These are phyloP conservation scores for Apogon talboti DNA, from an alignment of 2,797 vertebrate species.

Conservation along the genomic window DNA sequence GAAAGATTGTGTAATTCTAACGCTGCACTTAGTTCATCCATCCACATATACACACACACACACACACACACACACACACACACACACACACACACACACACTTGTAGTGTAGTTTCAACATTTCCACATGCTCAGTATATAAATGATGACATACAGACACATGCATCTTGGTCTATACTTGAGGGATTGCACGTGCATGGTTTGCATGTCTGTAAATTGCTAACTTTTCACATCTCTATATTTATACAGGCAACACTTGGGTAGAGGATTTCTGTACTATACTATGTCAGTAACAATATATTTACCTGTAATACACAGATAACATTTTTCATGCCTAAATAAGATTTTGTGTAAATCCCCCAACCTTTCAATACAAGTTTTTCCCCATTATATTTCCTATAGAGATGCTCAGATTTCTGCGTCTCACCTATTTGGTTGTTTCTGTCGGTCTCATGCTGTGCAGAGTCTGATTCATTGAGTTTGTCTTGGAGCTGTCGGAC, in stretches of 20 bases:
- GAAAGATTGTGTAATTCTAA: conserved; percentile 21
- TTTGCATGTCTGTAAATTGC: too few species aligned
- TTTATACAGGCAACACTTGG: too few species aligned
- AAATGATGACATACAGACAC: conserved; percentile 1
- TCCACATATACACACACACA: background rate
- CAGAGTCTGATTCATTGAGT: conserved; percentile 89
- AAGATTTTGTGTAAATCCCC: background rate
- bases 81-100: background rate
- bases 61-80: too few species aligned
- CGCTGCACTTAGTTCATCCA: conserved; percentile 5
- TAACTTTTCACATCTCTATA: too few species aligned
- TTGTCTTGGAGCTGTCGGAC: conserved; percentile 93
- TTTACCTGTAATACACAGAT: too few species aligned
- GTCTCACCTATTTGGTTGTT: conserved; percentile 91
- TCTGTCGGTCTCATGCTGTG: conserved; percentile 88
- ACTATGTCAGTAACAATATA: too few species aligned
- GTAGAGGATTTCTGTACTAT: too few species aligned
- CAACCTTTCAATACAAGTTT: background rate
- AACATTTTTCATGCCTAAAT: background rate
- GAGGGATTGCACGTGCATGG: too few species aligned
- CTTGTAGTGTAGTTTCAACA: background rate
- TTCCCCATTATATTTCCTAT: background rate
- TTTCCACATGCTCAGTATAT: background rate
- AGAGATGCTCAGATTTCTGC: background rate
- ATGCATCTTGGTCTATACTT: background rate